Percentiles rank a stretch among this genome's conserved stretches.
Evolutionary conservation across 2,113 vertebrate species (phyloP).

Genomic region (Pteropus alecto): DNA sequence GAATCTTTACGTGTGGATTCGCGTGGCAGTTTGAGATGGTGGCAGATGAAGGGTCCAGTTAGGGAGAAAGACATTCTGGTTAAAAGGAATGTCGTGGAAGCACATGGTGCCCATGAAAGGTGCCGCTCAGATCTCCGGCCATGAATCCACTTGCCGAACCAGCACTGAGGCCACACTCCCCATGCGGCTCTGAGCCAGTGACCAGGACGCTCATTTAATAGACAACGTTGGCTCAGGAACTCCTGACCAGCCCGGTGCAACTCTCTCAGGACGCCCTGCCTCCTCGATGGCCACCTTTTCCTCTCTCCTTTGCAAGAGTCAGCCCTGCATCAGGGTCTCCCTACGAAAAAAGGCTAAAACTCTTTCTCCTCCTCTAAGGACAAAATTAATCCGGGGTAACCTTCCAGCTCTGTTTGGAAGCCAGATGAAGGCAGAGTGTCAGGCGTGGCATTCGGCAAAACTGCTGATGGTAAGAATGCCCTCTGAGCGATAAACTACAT

Average conservation of each 20-base stretch:
- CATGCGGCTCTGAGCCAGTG: background rate
- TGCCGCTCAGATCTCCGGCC: background rate
- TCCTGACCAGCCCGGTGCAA: background rate
- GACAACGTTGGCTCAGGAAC: background rate
- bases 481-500: background rate
- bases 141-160: fast-evolving
- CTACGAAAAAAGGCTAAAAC: background rate
- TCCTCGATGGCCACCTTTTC: too few relatives aligned
- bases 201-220: background rate
- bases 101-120: fast-evolving
- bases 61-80: background rate
- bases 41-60: background rate
- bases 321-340: background rate
- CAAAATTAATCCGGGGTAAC: background rate
- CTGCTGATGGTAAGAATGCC: background rate
- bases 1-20: background rate
- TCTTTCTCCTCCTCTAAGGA: background rate
- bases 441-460: too few relatives aligned
- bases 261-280: background rate
- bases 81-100: background rate
- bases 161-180: background rate
- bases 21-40: background rate
- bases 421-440: background rate
- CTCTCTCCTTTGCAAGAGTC: background rate
- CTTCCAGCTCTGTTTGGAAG: background rate